These are phyloP conservation scores for Invenusta paracnida DNA, from an alignment of 2,888 invertebrate genomes.

Conservation along the genomic window DNA sequence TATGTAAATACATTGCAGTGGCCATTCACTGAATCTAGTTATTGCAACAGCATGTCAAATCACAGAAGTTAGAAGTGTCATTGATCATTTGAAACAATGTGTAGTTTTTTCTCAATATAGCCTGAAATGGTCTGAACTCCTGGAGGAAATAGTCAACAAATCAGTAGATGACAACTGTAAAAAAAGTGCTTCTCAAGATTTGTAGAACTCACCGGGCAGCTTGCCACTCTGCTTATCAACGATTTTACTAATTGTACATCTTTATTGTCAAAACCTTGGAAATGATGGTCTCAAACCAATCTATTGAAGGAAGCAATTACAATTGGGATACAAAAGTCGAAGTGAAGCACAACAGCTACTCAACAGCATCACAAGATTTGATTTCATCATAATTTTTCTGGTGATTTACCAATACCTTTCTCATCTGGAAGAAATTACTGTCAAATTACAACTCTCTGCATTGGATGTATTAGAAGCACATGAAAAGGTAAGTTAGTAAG, in stretches of 20 bases:
- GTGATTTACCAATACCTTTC: constrained; percentile 19
- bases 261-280: constrained; percentile 18
- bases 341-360: constrained; percentile 12
- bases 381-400: constrained; percentile 10
- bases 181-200: background rate
- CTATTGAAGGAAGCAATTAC: constrained; percentile 5
- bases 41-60: background rate
- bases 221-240: background rate
- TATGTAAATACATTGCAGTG: too few relatives aligned
- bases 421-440: constrained; percentile 17
- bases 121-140: background rate
- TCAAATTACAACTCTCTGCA: constrained; percentile 26
- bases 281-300: background rate
- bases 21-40: too few relatives aligned
- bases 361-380: constrained; percentile 4
- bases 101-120: background rate
- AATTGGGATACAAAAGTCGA: constrained; percentile 18
- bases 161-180: background rate
- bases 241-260: background rate
- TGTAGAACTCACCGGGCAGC: constrained; percentile 22
- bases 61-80: background rate
- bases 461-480: constrained; percentile 18
- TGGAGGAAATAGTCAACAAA: background rate
- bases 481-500: background rate
- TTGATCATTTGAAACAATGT: background rate